A percentile compares a stretch with the other conserved stretches of the same genome.
Conservation (phyloP, 2,888 invertebrate species). For the Lasioglossum malachurum region DNA sequence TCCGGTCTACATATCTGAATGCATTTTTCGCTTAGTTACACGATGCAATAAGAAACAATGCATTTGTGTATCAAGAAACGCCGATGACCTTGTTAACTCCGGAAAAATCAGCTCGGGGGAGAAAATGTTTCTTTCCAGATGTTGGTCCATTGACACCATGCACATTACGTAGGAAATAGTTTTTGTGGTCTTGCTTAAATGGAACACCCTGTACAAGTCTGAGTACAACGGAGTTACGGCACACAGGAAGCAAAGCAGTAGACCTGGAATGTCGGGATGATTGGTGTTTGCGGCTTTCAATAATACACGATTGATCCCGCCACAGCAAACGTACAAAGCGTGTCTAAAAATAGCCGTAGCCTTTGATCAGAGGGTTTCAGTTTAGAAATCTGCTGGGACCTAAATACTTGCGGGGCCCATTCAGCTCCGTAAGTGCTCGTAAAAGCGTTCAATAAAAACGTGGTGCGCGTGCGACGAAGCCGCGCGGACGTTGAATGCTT, state of each 20-base stretch:
- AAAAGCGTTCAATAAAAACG: constrained; percentile 25
- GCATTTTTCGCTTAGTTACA: too few species aligned
- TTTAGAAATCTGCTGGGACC: constrained; percentile 14
- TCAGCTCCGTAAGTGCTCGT: constrained; percentile 16
- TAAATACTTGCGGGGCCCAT: constrained; percentile 12
- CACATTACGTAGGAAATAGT: too few species aligned
- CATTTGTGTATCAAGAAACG: too few species aligned
- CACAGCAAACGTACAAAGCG: background rate
- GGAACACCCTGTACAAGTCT: background rate
- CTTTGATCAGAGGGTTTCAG: background rate
- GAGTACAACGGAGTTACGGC: background rate
- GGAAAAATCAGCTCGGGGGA: too few species aligned
- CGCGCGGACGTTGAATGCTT: constrained; percentile 25
- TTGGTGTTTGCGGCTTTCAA: background rate
- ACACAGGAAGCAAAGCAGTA: background rate
- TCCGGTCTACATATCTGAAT: too few species aligned
- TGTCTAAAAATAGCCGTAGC: background rate
- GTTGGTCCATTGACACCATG: too few species aligned
- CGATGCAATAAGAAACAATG: background rate
- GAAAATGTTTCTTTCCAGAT: too few species aligned
- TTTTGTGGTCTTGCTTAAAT: background rate
- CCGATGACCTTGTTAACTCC: too few species aligned
- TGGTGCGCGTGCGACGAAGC: constrained; percentile 26
- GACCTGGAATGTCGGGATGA: background rate
- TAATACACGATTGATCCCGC: background rate